Evolutionary conservation across 2,888 invertebrate species (phyloP).

Genomic region (Eurois occulta): DNA sequence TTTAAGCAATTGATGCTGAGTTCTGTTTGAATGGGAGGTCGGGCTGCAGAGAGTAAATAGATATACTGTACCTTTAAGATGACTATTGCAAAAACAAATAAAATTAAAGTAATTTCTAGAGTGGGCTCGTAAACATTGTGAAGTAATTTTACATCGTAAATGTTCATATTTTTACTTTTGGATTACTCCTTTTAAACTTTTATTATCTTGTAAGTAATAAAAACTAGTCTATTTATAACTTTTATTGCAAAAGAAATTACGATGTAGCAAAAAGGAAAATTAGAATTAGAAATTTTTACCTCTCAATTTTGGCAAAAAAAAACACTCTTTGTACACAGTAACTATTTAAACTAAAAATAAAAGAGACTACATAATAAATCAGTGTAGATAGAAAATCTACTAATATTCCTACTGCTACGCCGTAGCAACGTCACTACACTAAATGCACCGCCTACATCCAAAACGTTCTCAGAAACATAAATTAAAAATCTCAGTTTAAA

Average conservation of each 20-base stretch:
- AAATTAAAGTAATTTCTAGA: not conserved
- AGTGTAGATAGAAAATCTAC: not conserved
- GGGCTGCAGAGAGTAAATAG: constrained; percentile 3
- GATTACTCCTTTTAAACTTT: not conserved
- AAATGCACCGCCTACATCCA: not conserved
- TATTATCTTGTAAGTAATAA: constrained; percentile 20
- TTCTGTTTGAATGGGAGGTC: constrained; percentile 28
- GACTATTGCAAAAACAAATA: not conserved
- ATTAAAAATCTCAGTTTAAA: constrained; percentile 22
- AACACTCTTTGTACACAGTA: not conserved
- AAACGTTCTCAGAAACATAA: constrained; percentile 14
- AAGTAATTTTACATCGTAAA: not conserved
- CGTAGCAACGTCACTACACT: constrained; percentile 14
- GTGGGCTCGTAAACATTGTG: not conserved
- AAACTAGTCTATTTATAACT: not conserved
- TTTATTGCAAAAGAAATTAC: not conserved
- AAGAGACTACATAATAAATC: not conserved
- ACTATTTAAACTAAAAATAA: not conserved
- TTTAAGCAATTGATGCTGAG: constrained; percentile 5
- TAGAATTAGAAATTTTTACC: not conserved
- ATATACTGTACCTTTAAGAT: not conserved
- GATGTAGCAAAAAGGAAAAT: not conserved
- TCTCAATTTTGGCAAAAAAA: not conserved
- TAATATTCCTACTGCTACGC: constrained; percentile 24
- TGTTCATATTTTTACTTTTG: not conserved